These are phyloP conservation scores for Tyrannus savana DNA, from an alignment of 2,113 vertebrate species.

Conservation along the genomic window DNA sequence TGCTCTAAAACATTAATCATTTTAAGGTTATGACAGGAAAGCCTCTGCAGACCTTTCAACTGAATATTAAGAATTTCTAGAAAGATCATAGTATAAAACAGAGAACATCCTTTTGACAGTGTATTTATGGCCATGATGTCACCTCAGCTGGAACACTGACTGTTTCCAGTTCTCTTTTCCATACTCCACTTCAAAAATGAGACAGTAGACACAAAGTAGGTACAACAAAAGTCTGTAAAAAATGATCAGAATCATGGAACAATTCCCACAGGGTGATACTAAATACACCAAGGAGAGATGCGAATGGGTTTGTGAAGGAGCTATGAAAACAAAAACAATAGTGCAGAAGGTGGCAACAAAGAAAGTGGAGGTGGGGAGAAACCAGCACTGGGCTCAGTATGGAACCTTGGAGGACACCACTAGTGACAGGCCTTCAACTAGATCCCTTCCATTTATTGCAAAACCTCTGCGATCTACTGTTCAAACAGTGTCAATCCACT, in stretches of 20 bases:
- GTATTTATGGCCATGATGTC: neutral
- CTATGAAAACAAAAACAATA: neutral
- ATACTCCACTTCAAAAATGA: neutral
- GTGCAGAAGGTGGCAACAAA: neutral
- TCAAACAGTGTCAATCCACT: neutral
- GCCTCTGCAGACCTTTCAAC: neutral
- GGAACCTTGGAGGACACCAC: neutral
- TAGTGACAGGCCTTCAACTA: neutral
- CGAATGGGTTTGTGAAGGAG: neutral
- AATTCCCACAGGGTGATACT: neutral
- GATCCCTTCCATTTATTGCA: neutral
- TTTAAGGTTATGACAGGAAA: neutral
- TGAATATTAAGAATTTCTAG: neutral
- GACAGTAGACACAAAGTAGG: neutral
- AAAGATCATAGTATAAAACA: neutral
- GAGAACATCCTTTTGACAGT: neutral
- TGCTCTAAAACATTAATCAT: neutral
- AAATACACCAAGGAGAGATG: neutral
- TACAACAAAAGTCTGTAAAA: neutral
- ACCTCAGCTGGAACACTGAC: neutral
- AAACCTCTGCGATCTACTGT: neutral
- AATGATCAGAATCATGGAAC: neutral
- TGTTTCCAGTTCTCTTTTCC: neutral
- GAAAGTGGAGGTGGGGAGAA: accelerated
- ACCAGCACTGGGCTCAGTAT: neutral